Evolutionary conservation across 2,888 invertebrate genomes (phyloP).

Genomic region (Thymelicus acteon): DNA sequence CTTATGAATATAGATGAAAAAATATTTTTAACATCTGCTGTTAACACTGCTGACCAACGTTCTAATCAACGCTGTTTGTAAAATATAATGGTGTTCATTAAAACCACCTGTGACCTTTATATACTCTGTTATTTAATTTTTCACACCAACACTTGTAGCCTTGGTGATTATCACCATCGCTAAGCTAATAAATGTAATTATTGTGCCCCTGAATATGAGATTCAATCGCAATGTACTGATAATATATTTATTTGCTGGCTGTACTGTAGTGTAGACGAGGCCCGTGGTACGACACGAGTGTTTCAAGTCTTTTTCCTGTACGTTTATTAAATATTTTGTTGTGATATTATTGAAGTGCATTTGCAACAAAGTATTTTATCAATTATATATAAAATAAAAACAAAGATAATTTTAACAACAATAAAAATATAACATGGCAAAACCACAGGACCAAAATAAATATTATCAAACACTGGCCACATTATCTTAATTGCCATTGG

Average conservation of each 20-base stretch:
- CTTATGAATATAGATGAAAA: no score
- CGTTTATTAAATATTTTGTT: not conserved
- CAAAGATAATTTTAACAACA: not conserved
- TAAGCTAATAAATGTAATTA: not conserved
- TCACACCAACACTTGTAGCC: slow-evolving; percentile 57
- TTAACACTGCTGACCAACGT: no score
- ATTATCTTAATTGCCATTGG: slow-evolving; percentile 33
- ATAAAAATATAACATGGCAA: not conserved
- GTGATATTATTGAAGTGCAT: not conserved
- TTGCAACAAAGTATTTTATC: not conserved
- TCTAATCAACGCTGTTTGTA: not conserved
- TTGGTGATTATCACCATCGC: slow-evolving; percentile 43
- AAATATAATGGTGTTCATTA: not conserved
- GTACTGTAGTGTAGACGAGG: no score
- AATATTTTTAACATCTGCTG: no score
- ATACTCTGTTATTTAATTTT: slow-evolving; percentile 5
- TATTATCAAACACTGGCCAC: slow-evolving; percentile 39
- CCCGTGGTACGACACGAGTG: no score
- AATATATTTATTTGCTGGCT: no score
- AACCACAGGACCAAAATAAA: not conserved
- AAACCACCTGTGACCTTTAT: not conserved
- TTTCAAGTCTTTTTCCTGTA: not conserved
- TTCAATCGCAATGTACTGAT: not conserved
- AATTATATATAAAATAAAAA: not conserved
- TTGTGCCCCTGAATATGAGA: not conserved